Percentiles rank a stretch among this genome's conserved stretches.
These are phyloP conservation scores for Cheilosia vernalis DNA, from an alignment of 2,888 invertebrate species.

Conservation along the genomic window DNA sequence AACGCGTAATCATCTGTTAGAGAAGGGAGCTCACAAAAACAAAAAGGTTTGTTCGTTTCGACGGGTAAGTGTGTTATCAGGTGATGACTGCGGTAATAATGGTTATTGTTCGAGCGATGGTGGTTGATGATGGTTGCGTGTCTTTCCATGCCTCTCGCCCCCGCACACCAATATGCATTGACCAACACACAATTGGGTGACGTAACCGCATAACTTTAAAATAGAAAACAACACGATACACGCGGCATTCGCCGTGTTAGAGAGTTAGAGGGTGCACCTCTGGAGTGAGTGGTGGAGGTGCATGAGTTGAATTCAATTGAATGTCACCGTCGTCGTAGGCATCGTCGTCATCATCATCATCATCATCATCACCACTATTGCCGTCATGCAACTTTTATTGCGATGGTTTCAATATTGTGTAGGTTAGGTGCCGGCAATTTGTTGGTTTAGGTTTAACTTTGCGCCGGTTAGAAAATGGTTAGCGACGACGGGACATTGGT, in stretches of 20 bases:
- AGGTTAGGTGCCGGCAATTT: constrained; percentile 62
- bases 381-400: constrained; percentile 66
- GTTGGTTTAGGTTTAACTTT: constrained; percentile 50
- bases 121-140: constrained; percentile 31
- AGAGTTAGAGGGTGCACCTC: constrained; percentile 35
- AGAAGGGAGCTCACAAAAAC: constrained; percentile 8
- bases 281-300: constrained; percentile 40
- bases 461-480: constrained; percentile 52
- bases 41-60: constrained; percentile 42
- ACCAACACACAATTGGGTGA: constrained; percentile 62
- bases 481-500: constrained; percentile 26
- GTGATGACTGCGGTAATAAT: constrained; percentile 63
- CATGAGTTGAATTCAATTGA: constrained; percentile 62
- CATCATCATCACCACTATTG: constrained; percentile 39
- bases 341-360: constrained; percentile 1
- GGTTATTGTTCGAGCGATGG: constrained; percentile 33
- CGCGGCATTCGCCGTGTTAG: constrained; percentile 24
- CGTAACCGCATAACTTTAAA: constrained; percentile 65
- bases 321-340: constrained; percentile 8
- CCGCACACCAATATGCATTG: constrained; percentile 34
- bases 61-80: constrained; percentile 68
- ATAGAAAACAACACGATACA: constrained; percentile 51
- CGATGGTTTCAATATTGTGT: constrained; percentile 52
- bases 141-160: not conserved
- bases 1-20: constrained; percentile 40